Evolutionary conservation across 2,113 vertebrate genomes (phyloP).

Genomic region (Euleptes europaea): DNA sequence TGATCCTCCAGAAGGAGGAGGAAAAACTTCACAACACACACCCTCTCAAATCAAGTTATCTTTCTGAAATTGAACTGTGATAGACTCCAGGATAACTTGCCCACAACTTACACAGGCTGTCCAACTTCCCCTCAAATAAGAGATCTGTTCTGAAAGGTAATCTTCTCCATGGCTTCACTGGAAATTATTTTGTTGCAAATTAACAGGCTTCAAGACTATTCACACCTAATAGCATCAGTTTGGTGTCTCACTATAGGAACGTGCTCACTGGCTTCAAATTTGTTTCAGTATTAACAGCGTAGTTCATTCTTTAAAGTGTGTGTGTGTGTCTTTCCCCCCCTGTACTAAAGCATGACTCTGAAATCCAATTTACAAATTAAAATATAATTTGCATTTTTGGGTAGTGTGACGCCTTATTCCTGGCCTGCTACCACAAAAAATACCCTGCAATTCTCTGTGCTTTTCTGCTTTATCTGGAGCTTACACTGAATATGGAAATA

Average conservation of each 20-base stretch:
- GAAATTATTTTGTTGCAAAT: neutral
- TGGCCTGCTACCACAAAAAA: neutral
- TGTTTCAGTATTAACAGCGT: neutral
- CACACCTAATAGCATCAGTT: neutral
- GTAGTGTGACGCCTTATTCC: neutral
- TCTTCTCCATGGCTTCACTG: neutral
- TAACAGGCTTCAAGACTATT: neutral
- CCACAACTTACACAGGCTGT: too few relatives aligned
- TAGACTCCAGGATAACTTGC: too few relatives aligned
- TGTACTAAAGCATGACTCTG: neutral
- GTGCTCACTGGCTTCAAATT: neutral
- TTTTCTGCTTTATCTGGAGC: neutral
- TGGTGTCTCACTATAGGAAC: neutral
- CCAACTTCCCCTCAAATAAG: neutral
- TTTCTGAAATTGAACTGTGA: neutral
- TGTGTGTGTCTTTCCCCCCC: rapidly evolving
- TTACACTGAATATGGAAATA: neutral
- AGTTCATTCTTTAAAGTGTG: neutral
- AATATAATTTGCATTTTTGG: neutral
- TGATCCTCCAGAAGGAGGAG: neutral
- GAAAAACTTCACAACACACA: neutral
- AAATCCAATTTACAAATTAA: constrained; percentile 18
- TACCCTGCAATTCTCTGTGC: neutral
- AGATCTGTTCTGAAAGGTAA: neutral
- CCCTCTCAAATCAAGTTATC: neutral